phyloP scores from a whole-genome alignment of 2,797 vertebrate genomes.

The Oreochromis grahami region DNA sequence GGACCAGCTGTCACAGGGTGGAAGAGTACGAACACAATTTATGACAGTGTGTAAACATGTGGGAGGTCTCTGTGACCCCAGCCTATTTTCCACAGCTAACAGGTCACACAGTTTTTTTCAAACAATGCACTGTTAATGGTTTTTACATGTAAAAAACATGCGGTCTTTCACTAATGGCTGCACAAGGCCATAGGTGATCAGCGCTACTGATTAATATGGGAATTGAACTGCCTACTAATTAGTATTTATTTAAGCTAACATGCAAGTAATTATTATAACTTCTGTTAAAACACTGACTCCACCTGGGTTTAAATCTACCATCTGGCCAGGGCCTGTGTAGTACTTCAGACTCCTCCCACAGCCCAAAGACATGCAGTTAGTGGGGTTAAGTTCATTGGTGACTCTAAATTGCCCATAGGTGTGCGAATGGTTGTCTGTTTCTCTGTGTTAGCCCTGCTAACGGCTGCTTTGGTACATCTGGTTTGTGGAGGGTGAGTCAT shows the following conservation, averaged over 20 bases:
- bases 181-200: neutral
- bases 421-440: neutral
- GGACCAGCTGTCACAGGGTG: neutral
- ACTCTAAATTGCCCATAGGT: neutral
- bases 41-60: constrained; percentile 23
- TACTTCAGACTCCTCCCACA: neutral
- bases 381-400: neutral
- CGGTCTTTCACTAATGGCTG: neutral
- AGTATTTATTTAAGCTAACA: neutral
- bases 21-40: neutral
- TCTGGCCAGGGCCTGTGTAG: neutral
- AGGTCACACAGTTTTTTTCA: constrained; percentile 8
- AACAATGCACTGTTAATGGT: constrained; percentile 7
- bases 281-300: neutral
- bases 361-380: neutral
- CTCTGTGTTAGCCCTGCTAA: neutral
- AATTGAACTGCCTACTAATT: neutral
- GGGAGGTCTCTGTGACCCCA: constrained; percentile 52
- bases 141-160: neutral
- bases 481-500: neutral
- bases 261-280: neutral
- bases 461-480: accelerated
- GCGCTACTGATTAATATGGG: neutral
- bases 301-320: neutral
- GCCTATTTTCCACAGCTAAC: constrained; percentile 44